Evolutionary conservation across 2,113 vertebrate genomes (phyloP).

Genomic region (Vanacampus margaritifer): DNA sequence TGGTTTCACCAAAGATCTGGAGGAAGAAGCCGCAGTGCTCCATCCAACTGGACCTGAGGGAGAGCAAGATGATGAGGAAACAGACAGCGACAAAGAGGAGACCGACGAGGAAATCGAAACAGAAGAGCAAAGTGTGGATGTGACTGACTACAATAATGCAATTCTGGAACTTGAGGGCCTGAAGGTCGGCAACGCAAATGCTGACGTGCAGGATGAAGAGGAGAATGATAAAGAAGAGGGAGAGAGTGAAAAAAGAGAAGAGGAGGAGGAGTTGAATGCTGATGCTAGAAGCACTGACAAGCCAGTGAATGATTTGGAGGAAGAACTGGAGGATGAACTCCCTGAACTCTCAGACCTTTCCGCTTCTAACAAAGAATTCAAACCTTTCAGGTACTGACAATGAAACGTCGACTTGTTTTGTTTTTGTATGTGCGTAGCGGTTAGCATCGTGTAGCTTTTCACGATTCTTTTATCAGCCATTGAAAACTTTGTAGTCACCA

Average conservation of each 20-base stretch:
- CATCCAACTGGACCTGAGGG: constrained; percentile 72
- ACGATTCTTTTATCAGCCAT: too few species aligned
- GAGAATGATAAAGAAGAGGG: constrained; percentile 24
- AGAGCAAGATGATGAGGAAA: constrained; percentile 51
- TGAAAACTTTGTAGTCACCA: too few species aligned
- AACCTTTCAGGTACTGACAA: constrained; percentile 70
- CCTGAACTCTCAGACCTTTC: constrained; percentile 76
- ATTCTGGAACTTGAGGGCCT: constrained; percentile 75
- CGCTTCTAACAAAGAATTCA: constrained; percentile 71
- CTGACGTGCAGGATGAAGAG: constrained; percentile 12
- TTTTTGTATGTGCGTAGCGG: neutral
- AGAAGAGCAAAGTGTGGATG: constrained; percentile 42
- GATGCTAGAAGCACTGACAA: constrained; percentile 25
- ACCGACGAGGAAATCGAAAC: constrained; percentile 15
- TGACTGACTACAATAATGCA: constrained; percentile 72
- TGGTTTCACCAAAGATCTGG: constrained; percentile 86
- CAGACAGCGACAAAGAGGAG: constrained; percentile 35
- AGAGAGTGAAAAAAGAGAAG: constrained; percentile 33
- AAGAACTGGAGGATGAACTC: constrained; percentile 67
- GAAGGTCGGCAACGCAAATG: constrained; percentile 32
- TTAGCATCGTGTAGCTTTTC: neutral
- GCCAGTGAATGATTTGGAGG: constrained; percentile 21
- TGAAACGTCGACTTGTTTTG: neutral
- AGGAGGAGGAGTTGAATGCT: constrained; percentile 12
- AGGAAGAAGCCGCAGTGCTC: constrained; percentile 78